Percentiles rank a stretch among this genome's conserved stretches.
phyloP scores from a whole-genome alignment of 2,113 vertebrate species.

The Euleptes europaea region DNA sequence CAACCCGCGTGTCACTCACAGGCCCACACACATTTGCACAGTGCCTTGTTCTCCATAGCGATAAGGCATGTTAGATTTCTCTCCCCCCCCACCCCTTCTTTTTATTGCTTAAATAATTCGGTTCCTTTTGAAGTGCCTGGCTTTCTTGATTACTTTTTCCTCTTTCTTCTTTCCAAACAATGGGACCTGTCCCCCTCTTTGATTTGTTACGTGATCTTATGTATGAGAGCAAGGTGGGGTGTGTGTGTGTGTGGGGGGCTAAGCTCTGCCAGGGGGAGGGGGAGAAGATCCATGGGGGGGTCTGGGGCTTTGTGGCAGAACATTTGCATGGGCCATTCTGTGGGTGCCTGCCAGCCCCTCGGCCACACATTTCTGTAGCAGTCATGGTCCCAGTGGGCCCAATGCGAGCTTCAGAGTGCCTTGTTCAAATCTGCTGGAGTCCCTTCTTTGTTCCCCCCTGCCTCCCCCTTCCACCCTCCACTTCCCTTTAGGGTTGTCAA shows the following conservation, averaged over 20 bases:
- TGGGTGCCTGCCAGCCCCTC: too few species aligned
- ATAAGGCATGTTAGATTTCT: constrained; percentile 43
- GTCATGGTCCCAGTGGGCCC: too few species aligned
- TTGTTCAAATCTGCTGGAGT: too few species aligned
- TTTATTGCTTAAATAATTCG: constrained; percentile 58
- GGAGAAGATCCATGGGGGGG: neutral
- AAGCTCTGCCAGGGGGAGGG: too few species aligned
- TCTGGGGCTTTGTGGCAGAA: too few species aligned
- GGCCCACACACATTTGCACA: constrained; percentile 49
- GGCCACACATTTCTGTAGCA: too few species aligned
- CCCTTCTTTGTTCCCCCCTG: too few species aligned
- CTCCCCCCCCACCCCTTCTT: constrained; percentile 6
- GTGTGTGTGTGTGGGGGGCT: neutral
- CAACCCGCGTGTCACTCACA: constrained; percentile 60
- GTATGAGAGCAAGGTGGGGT: neutral
- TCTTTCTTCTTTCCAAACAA: constrained; percentile 14
- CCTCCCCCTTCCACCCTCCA: too few species aligned
- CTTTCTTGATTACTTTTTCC: constrained; percentile 40
- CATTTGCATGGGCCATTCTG: too few species aligned
- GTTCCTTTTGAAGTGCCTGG: constrained; percentile 33
- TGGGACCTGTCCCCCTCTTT: constrained; percentile 53
- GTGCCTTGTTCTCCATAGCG: constrained; percentile 40
- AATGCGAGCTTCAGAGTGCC: too few species aligned
- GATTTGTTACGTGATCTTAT: constrained; percentile 16
- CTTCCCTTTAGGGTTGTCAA: too few species aligned